Conservation (phyloP, 2,113 vertebrate genomes). For the Hiodon alosoides region DNA sequence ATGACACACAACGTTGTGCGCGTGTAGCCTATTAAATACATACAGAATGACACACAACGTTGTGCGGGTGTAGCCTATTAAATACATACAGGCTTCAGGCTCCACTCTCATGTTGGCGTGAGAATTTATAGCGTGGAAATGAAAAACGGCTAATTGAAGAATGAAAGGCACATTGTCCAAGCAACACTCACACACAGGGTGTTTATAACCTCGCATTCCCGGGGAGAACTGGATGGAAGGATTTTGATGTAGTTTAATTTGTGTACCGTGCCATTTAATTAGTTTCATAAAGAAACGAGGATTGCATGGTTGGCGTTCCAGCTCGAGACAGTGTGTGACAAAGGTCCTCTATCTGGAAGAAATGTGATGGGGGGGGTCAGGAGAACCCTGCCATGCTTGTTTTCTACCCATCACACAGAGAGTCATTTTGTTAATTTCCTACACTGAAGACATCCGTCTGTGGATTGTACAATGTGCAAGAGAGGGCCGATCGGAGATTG, state of each 20-base stretch:
- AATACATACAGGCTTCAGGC: too few relatives aligned
- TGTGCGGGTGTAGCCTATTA: too few relatives aligned
- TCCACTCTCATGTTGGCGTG: too few relatives aligned
- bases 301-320: constrained; percentile 4
- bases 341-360: background rate
- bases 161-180: background rate
- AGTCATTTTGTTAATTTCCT: constrained; percentile 25
- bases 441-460: constrained; percentile 24
- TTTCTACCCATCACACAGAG: background rate
- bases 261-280: constrained; percentile 19
- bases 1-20: too few relatives aligned
- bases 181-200: background rate
- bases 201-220: constrained; percentile 7
- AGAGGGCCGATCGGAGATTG: background rate
- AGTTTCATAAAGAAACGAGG: constrained; percentile 17
- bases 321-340: constrained; percentile 5
- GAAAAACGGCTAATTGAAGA: background rate
- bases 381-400: constrained; percentile 26
- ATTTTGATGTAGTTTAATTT: constrained; percentile 28
- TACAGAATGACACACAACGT: too few relatives aligned
- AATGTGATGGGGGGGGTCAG: constrained; percentile 17
- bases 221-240: constrained; percentile 13
- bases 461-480: background rate
- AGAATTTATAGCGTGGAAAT: background rate
- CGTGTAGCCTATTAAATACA: too few relatives aligned